Base-by-base conservation (phyloP, 2,797 vertebrate genomes). In the Eremophila alpestris region DNA sequence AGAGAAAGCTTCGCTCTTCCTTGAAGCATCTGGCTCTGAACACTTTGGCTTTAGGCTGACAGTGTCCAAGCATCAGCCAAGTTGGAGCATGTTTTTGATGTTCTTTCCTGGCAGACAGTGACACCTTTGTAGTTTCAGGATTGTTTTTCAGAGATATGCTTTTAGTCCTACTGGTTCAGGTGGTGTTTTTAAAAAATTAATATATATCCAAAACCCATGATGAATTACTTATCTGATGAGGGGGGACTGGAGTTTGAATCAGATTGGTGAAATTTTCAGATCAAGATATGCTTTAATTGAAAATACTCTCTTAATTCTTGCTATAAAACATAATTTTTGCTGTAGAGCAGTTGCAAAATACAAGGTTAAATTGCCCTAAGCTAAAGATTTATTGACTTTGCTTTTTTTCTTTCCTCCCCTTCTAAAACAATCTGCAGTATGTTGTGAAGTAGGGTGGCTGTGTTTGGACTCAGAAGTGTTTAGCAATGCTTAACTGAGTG, bases 81-180 rank as follows among this genome's bases (percentile, higher is more conserved):
- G 54, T 19, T 88, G 75, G 41, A 91, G 80, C 1, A 0, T 6
- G 10, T 58, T 65, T 89, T 85, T 83, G 30, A 36, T 71, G 38
- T 27, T 79, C 10, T 76, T 81, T 93, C 54, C 74, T 93, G 79
- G 71, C 87, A 83, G 60, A 67, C 43, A 29, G 16, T 7, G 13
- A 36, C 43, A 82, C 65, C 90, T 88, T 92, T 86, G 65, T 90
- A 87, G 49, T 87, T 95, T 81, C 45, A 76, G 40, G 78, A 86
- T 89, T 75, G 36, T 75, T 94, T 96, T 85, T 77, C 80, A 77
- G 45, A 81, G 82, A 34, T 38, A 49, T 17, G 24, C 78, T 89
- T 80, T 78, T 77, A 76, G n/a, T 75, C 65, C 64, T 89, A 59
- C 58, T 59, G 24, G n/a, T 74, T 92, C 84, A 90, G 71, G 51